Base-by-base conservation (phyloP, 2,888 invertebrate species). In the Chalcosyrphus nemorum region DNA sequence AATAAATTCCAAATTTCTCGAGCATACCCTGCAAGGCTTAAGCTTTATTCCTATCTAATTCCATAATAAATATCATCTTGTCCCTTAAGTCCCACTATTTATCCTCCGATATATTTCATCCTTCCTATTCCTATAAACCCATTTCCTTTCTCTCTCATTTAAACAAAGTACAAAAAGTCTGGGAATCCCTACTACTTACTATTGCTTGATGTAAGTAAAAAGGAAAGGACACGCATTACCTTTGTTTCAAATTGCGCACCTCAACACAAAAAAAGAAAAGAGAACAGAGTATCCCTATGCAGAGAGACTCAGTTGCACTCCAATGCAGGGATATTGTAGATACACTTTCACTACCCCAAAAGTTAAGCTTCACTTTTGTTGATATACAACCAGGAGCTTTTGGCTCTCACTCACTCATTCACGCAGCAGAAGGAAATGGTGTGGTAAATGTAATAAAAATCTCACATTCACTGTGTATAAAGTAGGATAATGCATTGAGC, bases 401-500 rank as follows among this genome's bases (percentile, higher is more conserved):
- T 81, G 5, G 24, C 45, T 56, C 65, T 72, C 63, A 65, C 50
- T 57, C 32, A 13, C 47, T 38, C 24, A 13, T 38, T 38, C 24
- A 17, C 68, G 63, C 63, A 27, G 57, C n/a, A n/a, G n/a, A n/a
- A n/a, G n/a, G n/a, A n/a, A n/a, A 41, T 17, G 29, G 32, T 63
- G 54, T 47, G 41, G 38, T 54, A 61, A 21, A 54, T 75, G 50
- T 63, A 68, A 63, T 56, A 56, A 65, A n/a, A 56, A 56, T 72
- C 78, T 68, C 76, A 68, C 76, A 29, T 63, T 70, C 56, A 70
- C 52, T 63, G 54, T 63, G 24, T 24, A 24, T 24, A 7, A 21
- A 68, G 61, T 50, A 75, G 80, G 80, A 84, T 84, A 80, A 84
- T 84, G 84, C 82, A 82, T 47, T 82, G 78, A 77, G 81, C 81